Base-by-base conservation (phyloP, 2,888 invertebrate genomes). In the Dioctria linearis region DNA sequence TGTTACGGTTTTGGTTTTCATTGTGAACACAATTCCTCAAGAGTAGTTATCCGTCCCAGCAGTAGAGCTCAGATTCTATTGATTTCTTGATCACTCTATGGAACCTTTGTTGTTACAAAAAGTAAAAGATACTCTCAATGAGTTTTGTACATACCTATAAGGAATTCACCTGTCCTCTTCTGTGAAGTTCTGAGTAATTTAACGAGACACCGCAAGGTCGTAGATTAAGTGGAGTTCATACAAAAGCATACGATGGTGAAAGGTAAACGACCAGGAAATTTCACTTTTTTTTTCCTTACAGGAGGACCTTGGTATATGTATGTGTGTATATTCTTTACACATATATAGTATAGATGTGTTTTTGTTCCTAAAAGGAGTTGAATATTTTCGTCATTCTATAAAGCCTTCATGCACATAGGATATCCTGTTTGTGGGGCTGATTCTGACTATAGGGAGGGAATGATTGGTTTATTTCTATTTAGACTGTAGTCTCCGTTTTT, bases 1-100 rank as follows among this genome's bases (percentile, higher is more conserved):
- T 63, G 79, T 79, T 79, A 79, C 79, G 79, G 79, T 79, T 69
- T 79, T 79, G 79, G 61, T 71, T 79, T 79, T 79, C 79, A 71
- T 65, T 63, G 65, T 42, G 65, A 78, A 25, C 49, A 9, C 51
- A 39, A 40, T 25, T 25, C 25, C 25, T 25, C 25, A 25, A 25
- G 25, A 25, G 25, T 25, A 25, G 25, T 25, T 25, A 2, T 25
- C 25, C 25, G 25, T 39, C 25, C 5, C 11, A 71, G 43, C 46
- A 9, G 49, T 5, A 25, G 39, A 43, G n/a, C 4, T 5, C 49
- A n/a, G 8, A 25, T 75, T 59, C 73, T 59, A 57, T 57, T 75
- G 59, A 75, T 75, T 75, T 75, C 39, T 73, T 54, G 11, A 37
- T 43, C 49, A 37, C 63, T 76, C 63, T 39, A 25, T 11, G 25